Evolutionary conservation across 2,888 invertebrate species (phyloP), one percentile per base, ranked within the genome.

Genomic region (Thereva nobilitata): DNA sequence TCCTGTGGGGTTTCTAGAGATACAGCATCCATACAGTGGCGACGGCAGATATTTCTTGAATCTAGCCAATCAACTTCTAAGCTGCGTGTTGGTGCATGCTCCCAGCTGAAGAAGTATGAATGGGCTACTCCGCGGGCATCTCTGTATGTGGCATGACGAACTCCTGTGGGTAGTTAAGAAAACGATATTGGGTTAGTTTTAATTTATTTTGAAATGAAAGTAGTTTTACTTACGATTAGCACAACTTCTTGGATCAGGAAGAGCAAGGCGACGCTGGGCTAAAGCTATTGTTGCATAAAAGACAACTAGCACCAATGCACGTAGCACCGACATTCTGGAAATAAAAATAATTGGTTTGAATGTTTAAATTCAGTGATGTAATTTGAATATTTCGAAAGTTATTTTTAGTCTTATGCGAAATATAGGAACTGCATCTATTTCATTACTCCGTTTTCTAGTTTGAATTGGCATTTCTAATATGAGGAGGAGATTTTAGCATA

Each of bases 71-170:
- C 93, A 2, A 94, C 93, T 81, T 93, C 93, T 71, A 92, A 82
- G 74, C 84, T 89, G 73, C 90, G 86, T 37, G 93, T 93, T 2
- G 93, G 91, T 56, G 86, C 85, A 78, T 93, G 93, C 74, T 93
- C 92, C 93, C 93, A 93, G 78, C 93, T 93, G 87, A 94, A 94
- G 89, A 94, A 95, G 83, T 95, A 95, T 35, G 93, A 92, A 79
- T 94, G 94, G 4, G 90, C 87, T 37, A 93, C 92, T 53, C 93
- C 93, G 66, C 93, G 85, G 8, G 90, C 93, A 79, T 94, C 94
- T 73, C 93, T 87, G 82, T 93, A 94, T 10, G 90, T 89, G 50
- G 93, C 90, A 78, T 94, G 94, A 71, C 93, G 88, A 42, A 94
- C 93, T 75, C 93, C 93, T 93, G 78, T 42, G 63, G 41, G 34